Percentiles rank a stretch among this genome's conserved stretches.
Conservation (phyloP, 2,888 invertebrate genomes). For the Stenichneumon culpator region DNA sequence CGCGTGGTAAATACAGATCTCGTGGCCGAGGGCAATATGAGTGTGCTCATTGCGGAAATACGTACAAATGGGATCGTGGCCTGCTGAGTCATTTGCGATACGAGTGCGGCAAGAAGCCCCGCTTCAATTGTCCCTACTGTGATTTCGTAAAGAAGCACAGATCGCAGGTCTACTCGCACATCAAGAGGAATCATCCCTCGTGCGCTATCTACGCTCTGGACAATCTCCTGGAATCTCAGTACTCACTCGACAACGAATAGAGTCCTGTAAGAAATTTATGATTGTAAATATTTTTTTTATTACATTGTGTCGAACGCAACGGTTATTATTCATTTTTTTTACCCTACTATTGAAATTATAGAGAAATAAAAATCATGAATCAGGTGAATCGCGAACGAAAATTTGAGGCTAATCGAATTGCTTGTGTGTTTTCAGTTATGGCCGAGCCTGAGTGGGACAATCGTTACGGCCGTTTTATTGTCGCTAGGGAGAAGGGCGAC, state of each 20-base stretch:
- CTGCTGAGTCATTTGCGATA: conserved; percentile 72
- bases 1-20: background rate
- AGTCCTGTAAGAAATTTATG: background rate
- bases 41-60: conserved; percentile 28
- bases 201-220: conserved; percentile 76
- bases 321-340: too few species aligned
- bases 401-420: background rate
- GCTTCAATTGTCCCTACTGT: conserved; percentile 71
- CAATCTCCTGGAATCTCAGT: conserved; percentile 34
- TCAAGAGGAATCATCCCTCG: conserved; percentile 75
- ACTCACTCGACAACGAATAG: conserved; percentile 38
- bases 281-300: background rate
- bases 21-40: too few species aligned
- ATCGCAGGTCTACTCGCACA: conserved; percentile 77
- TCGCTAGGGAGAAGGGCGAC: conserved; percentile 11
- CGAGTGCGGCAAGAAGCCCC: conserved; percentile 75
- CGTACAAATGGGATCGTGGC: conserved; percentile 30
- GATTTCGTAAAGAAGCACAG: conserved; percentile 74
- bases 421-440: conserved; percentile 44
- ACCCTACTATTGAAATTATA: too few species aligned
- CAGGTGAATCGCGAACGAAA: background rate
- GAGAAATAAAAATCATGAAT: too few species aligned
- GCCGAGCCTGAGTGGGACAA: conserved; percentile 8
- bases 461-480: conserved; percentile 24
- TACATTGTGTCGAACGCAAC: too few species aligned